Conservation (phyloP, 2,797 vertebrate genomes). For the Mus caroli region DNA sequence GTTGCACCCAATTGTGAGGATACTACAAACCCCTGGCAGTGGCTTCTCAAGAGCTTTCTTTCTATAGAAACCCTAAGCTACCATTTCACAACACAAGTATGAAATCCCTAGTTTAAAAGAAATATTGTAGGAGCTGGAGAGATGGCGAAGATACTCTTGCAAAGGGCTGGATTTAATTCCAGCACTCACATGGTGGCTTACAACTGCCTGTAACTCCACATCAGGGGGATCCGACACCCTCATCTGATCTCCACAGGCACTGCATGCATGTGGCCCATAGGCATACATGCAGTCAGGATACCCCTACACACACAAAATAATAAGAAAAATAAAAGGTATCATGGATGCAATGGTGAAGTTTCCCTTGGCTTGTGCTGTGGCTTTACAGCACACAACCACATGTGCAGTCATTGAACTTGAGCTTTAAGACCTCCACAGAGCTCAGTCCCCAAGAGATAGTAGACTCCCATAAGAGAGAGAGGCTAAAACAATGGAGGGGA, state of each 20-base stretch:
- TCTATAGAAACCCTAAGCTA: conserved; percentile 11
- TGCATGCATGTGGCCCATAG: neutral
- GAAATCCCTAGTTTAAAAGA: neutral
- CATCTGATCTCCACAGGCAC: neutral
- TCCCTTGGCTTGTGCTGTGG: neutral
- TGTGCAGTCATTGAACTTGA: neutral
- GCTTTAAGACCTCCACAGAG: neutral
- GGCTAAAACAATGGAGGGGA: conserved; percentile 79
- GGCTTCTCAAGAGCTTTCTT: conserved; percentile 30
- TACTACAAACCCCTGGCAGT: conserved; percentile 21
- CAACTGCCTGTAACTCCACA: neutral
- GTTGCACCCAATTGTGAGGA: neutral
- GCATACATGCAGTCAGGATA: neutral
- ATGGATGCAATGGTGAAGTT: neutral
- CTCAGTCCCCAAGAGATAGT: conserved; percentile 71
- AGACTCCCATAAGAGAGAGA: neutral
- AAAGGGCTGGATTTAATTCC: neutral
- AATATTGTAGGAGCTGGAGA: neutral
- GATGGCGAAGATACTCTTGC: neutral
- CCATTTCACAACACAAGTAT: neutral
- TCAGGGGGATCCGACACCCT: neutral
- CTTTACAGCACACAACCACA: neutral
- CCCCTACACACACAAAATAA: neutral
- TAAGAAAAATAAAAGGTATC: neutral
- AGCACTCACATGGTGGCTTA: neutral